Percentiles rank a stretch among this genome's conserved stretches.
These are phyloP conservation scores for Sesia bembeciformis DNA, from an alignment of 2,888 invertebrate species.

Conservation along the genomic window DNA sequence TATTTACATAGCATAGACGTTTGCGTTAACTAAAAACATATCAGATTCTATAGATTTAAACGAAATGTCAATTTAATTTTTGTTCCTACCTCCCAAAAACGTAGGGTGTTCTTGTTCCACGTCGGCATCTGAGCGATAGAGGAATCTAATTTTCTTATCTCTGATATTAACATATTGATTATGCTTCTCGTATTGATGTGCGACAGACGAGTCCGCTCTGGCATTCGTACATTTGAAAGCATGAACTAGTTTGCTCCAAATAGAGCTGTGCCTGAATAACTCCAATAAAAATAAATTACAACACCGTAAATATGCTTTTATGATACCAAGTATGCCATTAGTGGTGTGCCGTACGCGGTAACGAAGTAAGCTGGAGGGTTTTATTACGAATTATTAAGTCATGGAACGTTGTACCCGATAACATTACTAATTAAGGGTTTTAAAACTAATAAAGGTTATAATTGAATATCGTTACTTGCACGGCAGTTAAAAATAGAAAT, in stretches of 20 bases:
- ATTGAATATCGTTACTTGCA: neutral
- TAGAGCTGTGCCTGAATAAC: constrained; percentile 30
- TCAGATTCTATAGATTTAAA: constrained; percentile 32
- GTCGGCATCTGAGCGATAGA: constrained; percentile 45
- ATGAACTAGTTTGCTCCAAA: constrained; percentile 30
- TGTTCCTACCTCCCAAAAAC: constrained; percentile 53
- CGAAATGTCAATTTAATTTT: constrained; percentile 47
- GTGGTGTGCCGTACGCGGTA: too few species aligned
- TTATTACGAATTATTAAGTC: constrained; percentile 39
- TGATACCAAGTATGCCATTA: constrained; percentile 6
- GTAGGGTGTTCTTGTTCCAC: constrained; percentile 49
- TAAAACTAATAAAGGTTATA: constrained; percentile 5
- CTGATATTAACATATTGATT: constrained; percentile 69
- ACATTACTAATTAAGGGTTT: constrained; percentile 13
- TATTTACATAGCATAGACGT: constrained; percentile 35
- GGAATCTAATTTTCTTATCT: constrained; percentile 63
- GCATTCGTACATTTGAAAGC: constrained; percentile 19
- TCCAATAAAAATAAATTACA: constrained; percentile 40
- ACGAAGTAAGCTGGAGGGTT: constrained; percentile 8
- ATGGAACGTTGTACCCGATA: constrained; percentile 22
- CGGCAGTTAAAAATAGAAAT: neutral
- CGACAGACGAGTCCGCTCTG: constrained; percentile 33
- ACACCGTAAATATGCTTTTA: constrained; percentile 42
- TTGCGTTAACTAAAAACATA: constrained; percentile 36
- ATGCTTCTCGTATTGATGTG: constrained; percentile 59